phyloP scores from a whole-genome alignment of 2,888 invertebrate genomes.

The Hipparchia semele region DNA sequence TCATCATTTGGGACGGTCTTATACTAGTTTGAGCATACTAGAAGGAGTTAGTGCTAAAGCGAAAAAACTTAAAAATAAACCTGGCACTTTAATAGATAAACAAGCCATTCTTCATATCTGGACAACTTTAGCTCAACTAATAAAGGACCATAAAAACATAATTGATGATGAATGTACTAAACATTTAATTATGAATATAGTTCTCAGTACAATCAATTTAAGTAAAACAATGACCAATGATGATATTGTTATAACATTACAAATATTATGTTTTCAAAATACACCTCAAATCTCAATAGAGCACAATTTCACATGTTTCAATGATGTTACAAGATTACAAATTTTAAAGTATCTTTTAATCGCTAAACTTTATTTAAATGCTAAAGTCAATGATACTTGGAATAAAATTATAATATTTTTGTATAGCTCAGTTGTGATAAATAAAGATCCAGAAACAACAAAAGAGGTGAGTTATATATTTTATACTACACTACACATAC shows the following conservation, averaged over 20 bases:
- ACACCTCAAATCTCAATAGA: conserved; percentile 48
- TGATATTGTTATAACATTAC: conserved; percentile 49
- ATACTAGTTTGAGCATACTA: conserved; percentile 56
- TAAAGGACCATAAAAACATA: conserved; percentile 51
- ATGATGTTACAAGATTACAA: conserved; percentile 47
- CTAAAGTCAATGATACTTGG: conserved; percentile 53
- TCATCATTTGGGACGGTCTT: conserved; percentile 59
- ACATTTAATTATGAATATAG: conserved; percentile 52
- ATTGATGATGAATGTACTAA: conserved; percentile 46
- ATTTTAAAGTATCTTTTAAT: conserved; percentile 59
- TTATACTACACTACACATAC: not conserved
- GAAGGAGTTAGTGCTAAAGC: conserved; percentile 49
- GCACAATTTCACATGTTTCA: conserved; percentile 45
- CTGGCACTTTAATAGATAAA: conserved; percentile 44
- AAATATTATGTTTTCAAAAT: conserved; percentile 58
- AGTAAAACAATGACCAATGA: conserved; percentile 46
- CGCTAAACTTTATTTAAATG: conserved; percentile 50
- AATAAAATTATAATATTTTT: conserved; percentile 49
- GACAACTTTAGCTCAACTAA: conserved; percentile 51
- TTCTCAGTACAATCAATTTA: conserved; percentile 52
- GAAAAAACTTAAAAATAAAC: conserved; percentile 35
- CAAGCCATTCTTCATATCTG: conserved; percentile 47
- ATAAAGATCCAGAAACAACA: conserved; percentile 48
- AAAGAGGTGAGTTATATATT: conserved; percentile 49
- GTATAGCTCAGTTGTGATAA: conserved; percentile 50